Percentiles rank a stretch among this genome's conserved stretches.
These are phyloP conservation scores for Dryobota labecula DNA, from an alignment of 2,888 invertebrate species.

Conservation along the genomic window DNA sequence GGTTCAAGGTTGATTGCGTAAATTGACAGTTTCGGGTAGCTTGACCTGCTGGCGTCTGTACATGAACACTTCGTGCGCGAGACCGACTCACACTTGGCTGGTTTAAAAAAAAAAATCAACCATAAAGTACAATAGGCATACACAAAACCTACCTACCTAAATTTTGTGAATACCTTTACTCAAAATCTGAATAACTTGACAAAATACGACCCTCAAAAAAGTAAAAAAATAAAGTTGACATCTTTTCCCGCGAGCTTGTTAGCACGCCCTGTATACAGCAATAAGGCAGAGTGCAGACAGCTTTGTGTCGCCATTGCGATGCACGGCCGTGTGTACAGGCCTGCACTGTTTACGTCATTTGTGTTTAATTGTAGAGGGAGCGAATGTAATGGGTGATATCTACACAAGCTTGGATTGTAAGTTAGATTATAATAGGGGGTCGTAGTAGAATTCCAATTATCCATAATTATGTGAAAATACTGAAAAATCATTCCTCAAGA, in stretches of 20 bases:
- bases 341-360: slow-evolving; percentile 78
- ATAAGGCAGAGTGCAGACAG: slow-evolving; percentile 88
- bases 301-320: slow-evolving; percentile 84
- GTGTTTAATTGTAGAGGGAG: slow-evolving; percentile 80
- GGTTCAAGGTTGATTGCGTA: too few species aligned
- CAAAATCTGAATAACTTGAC: neutral
- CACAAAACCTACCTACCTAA: neutral
- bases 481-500: neutral
- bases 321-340: slow-evolving; percentile 69
- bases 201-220: neutral
- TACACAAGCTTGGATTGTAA: slow-evolving; percentile 9
- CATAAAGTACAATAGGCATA: neutral
- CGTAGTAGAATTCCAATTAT: neutral
- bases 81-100: too few species aligned
- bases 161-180: neutral
- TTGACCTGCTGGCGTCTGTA: too few species aligned
- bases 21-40: too few species aligned
- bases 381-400: slow-evolving; percentile 63
- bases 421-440: neutral
- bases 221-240: neutral
- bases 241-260: slow-evolving; percentile 18
- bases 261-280: slow-evolving; percentile 77
- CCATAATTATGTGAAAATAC: neutral
- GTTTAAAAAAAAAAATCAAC: too few species aligned
- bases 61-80: too few species aligned